A percentile compares a stretch with the other conserved stretches of the same genome.
Conservation (phyloP, 1,140 invertebrate genomes). For the Drosophila elegans region DNA sequence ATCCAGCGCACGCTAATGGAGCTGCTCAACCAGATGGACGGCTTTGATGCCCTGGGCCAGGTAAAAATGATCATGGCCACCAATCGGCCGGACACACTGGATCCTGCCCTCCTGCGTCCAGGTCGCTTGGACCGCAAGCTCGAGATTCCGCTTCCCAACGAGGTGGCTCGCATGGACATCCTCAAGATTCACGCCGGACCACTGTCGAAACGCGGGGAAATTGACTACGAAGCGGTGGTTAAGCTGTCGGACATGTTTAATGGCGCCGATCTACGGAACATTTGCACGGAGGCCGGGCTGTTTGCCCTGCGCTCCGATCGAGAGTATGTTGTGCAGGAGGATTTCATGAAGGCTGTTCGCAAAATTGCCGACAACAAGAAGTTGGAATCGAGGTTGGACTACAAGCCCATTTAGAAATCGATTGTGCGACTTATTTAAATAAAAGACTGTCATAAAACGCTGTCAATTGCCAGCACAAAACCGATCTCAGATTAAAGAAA, state of each 20-base stretch:
- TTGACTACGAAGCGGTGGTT: constrained; percentile 99
- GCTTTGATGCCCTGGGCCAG: constrained; percentile 99
- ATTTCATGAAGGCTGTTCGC: constrained; percentile 99
- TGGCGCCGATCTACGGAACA: constrained; percentile 99
- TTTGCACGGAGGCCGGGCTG: constrained; percentile 99
- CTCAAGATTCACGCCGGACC: constrained; percentile 98
- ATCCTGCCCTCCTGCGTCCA: constrained; percentile 98
- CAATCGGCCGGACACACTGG: constrained; percentile 98
- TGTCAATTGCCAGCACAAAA: too few relatives aligned
- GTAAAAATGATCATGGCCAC: constrained; percentile 97
- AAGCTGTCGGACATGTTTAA: constrained; percentile 99
- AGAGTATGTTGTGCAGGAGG: constrained; percentile 98
- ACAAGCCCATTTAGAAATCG: constrained; percentile 92
- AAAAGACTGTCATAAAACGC: too few relatives aligned
- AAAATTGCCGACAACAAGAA: constrained; percentile 99
- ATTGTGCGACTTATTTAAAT: not conserved
- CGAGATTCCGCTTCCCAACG: constrained; percentile 97
- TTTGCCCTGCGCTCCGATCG: constrained; percentile 95
- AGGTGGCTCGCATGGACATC: constrained; percentile 95
- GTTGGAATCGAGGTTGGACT: constrained; percentile 99
- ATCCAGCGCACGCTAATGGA: constrained; percentile 99
- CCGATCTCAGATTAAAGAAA: too few relatives aligned
- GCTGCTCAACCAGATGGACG: constrained; percentile 98
- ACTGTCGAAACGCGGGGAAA: constrained; percentile 99
- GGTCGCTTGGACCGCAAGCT: constrained; percentile 98